Base-by-base conservation (phyloP, 1,140 invertebrate species). In the Meloidogyne chitwoodi region DNA sequence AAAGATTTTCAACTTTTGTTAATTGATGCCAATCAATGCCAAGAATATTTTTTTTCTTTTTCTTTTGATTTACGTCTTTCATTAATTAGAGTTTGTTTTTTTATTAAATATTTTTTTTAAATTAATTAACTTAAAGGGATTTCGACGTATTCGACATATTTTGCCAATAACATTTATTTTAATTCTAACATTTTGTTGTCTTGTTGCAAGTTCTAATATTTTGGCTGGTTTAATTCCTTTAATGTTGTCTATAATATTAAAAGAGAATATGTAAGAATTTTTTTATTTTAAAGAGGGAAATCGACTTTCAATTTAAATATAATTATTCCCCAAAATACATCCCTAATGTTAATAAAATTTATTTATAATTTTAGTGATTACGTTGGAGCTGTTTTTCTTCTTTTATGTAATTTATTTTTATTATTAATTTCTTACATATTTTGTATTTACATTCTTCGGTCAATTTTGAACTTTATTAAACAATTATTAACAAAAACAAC, bases 131-230 rank as follows among this genome's bases (percentile, higher is more conserved):
- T n/a, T 69, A 38, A 48, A 69, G 68, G 41, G 44, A 27, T 22
- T 69, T 29, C 68, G 68, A 26, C 68, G 34, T 16, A 27, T 27
- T 27, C 68, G 61, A 69, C 68, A 69, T 19, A 8, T 69, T 69
- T n/a, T 69, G 0, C 68, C 68, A 5, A 29, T 61, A 3, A n/a
- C 68, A 29, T 19, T 24, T 10, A 27, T 69, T 29, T 44, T 69
- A 19, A 31, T 61, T 69, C 22, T 31, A 27, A 56, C 48, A n/a
- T 56, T 27, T 69, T 48, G 44, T 69, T 38, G 38, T 69, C 38
- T 61, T 56, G n/a, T 69, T 69, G 26, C 38, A 2, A 38, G 27
- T 22, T 41, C 44, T 29, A 12, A 41, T 41, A 5, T n/a, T 69
- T 69, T 41, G 10, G 44, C 26, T 69, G 19, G 16, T 19, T 27